These are phyloP conservation scores for Pseudois nayaur DNA, from an alignment of 2,113 vertebrate genomes.

Conservation along the genomic window DNA sequence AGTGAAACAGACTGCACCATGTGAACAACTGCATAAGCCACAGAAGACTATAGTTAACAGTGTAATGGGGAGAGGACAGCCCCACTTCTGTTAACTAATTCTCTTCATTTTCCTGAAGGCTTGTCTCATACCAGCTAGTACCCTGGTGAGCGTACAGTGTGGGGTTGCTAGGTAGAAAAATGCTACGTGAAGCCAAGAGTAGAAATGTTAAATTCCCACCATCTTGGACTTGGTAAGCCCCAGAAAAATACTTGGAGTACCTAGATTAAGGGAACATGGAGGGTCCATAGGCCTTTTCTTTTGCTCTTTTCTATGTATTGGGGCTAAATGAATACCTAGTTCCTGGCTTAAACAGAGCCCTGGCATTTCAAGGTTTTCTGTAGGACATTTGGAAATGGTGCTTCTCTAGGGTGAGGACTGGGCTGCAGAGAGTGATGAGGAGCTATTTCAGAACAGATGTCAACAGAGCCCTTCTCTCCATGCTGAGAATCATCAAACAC, in stretches of 20 bases:
- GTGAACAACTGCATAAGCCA: neutral
- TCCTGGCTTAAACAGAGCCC: neutral
- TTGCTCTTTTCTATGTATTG: neutral
- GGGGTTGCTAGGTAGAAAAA: neutral
- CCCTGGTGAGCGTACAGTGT: neutral
- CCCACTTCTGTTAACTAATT: neutral
- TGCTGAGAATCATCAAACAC: slow-evolving; percentile 48
- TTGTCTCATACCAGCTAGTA: neutral
- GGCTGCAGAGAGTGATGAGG: neutral
- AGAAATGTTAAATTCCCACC: neutral
- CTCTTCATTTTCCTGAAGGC: neutral
- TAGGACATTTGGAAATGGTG: slow-evolving; percentile 43
- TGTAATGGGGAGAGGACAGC: neutral
- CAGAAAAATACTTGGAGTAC: neutral
- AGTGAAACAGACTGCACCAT: neutral
- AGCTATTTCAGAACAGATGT: slow-evolving; percentile 56
- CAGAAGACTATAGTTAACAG: neutral
- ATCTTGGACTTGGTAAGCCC: neutral
- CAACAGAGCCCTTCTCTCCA: slow-evolving; percentile 25
- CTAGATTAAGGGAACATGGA: neutral
- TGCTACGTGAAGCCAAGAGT: neutral
- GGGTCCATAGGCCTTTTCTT: neutral
- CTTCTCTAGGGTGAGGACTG: neutral
- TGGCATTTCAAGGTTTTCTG: slow-evolving; percentile 55
- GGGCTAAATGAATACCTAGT: neutral